Base-by-base conservation (phyloP, 2,113 vertebrate species). In the Pterophyllum scalare region DNA sequence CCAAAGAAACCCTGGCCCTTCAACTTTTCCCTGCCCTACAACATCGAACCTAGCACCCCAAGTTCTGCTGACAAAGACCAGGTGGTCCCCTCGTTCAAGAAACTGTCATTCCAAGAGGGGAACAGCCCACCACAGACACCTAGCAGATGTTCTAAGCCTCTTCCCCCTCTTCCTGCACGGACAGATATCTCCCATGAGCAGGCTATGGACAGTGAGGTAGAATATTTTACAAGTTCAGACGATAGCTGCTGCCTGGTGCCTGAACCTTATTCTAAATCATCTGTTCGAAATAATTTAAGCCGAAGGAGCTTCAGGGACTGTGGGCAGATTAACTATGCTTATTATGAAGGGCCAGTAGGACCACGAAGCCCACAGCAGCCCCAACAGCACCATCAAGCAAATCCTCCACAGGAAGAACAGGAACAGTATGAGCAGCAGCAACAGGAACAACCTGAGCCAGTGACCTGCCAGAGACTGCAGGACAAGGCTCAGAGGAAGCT, bases 281-380 rank as follows among this genome's bases (percentile, higher is more conserved):
- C 95, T 40, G 97, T 99, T 89, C 95, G 95, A 43, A 93, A 95
- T 1, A 93, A 85, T 61, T 95, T 95, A 0, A 94, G 96, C 79
- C 93, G 96, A 33, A 94, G 96, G 72, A 99, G 98, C 94, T 97
- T 99, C 82, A 94, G 97, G 57, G 96, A 96, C 62, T 97, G 96
- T 1, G 98, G 98, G 58, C 97, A 97, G 76, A 96, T 98, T 91
- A 99, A 99, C 87, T 97, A 97, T 1, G 98, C 97, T 0, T 99
- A 99, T 75, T 97, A 97, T n/a, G 98, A 99, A 7, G 92, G 97
- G 10, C 95, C 96, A 3, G 88, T 88, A 11, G 89, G 88, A 33
- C 90, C 92, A 6, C 89, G 78, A 20, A 90, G 75, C 59, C 87
- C 77, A 2, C 79, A 38, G 65, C 87, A 86, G 6, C 64, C 75